Base-by-base conservation (phyloP, 1,140 invertebrate genomes). In the Meloidogyne chitwoodi region DNA sequence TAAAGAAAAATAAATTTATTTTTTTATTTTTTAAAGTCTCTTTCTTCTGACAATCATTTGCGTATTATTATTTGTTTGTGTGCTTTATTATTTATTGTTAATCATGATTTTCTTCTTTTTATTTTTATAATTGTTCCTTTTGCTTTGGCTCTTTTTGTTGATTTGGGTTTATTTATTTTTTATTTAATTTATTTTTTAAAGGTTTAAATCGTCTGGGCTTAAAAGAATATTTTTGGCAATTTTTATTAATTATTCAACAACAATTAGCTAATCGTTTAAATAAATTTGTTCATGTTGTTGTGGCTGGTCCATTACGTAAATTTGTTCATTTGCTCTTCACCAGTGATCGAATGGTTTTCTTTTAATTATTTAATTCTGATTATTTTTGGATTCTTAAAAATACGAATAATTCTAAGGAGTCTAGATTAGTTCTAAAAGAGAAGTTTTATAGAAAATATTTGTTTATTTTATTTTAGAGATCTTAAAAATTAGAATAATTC, bases 51-150 rank as follows among this genome's bases (percentile, higher is more conserved):
- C 79, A 89, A 88, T 68, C 92, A 91, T 77, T 89, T 93, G 78
- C 91, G 91, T 78, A 90, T 90, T 26, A 88, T 92, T 22, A 78
- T 92, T 38, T 92, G 91, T 88, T 90, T 91, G 1, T 92, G 92
- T 82, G 85, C 91, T 8, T 88, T 91, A 12, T 91, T 93, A 84
- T 88, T 92, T 74, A 87, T 93, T 19, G 93, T 91, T 90, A 90
- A 91, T 77, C 90, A 92, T 79, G 88, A 91, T 74, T 92, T 91
- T 90, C 86, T 93, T n/a, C 83, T 92, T 29, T 44, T 70, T 34
- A 89, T 91, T 31, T 87, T 93, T 4, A 80, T 93, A 4, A 89
- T 91, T 8, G 82, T 93, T 71, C 91, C 91, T 14, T 87, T 92
- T 44, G 85, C 89, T 14, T 91, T 92, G 80, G 91, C 91, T 80